These are phyloP conservation scores for Synergus itoensis DNA, from an alignment of 2,888 invertebrate species.

Conservation along the genomic window DNA sequence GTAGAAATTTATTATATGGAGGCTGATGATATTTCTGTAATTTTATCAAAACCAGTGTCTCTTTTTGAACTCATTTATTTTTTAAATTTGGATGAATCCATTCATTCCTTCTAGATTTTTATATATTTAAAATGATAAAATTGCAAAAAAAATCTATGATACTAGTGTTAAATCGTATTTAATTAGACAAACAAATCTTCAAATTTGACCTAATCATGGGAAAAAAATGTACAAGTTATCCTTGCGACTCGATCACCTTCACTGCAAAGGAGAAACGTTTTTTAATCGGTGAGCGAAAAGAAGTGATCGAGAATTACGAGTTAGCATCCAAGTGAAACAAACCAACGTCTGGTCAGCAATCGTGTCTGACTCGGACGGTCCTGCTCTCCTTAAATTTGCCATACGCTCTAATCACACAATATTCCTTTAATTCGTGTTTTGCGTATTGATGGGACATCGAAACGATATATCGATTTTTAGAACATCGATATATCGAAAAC, in stretches of 20 bases:
- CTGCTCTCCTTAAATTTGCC: constrained; percentile 17
- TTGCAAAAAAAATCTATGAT: no score
- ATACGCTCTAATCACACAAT: no score
- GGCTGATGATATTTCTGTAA: no score
- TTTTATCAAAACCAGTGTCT: no score
- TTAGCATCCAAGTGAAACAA: constrained; percentile 5
- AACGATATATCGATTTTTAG: no score
- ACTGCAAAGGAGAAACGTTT: constrained; percentile 17
- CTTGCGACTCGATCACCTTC: constrained; percentile 39
- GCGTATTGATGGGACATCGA: no score
- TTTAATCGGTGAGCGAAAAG: constrained; percentile 16
- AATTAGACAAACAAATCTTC: constrained; percentile 4
- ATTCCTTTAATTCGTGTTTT: background rate
- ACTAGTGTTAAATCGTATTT: background rate
- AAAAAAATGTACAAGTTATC: constrained; percentile 29
- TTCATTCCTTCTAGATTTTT: no score
- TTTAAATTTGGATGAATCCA: no score
- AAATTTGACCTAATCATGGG: constrained; percentile 19
- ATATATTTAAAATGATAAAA: no score
- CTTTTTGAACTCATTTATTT: no score
- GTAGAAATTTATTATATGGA: no score
- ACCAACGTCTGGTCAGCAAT: background rate
- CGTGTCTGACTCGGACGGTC: background rate
- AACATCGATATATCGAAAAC: no score
- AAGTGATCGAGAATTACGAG: constrained; percentile 15